These are phyloP conservation scores for Alviniconcha marisindica DNA, from an alignment of 1,140 invertebrate genomes.

Conservation along the genomic window DNA sequence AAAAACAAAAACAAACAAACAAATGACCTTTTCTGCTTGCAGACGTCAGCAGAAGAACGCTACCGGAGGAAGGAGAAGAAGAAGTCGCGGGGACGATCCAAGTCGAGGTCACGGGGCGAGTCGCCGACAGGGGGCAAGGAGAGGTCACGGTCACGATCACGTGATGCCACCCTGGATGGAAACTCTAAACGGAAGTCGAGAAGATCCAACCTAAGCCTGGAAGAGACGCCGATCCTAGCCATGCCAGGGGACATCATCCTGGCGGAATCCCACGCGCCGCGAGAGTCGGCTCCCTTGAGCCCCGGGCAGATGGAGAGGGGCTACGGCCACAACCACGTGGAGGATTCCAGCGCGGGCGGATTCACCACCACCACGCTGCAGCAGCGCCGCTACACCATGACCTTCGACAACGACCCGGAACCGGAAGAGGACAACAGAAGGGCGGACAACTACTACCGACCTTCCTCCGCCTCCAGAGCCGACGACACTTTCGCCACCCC, in stretches of 20 bases:
- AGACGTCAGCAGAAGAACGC: conserved; percentile 2
- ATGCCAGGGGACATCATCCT: conserved; percentile 46
- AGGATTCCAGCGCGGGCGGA: background rate
- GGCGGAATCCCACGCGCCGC: background rate
- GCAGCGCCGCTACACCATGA: conserved; percentile 28
- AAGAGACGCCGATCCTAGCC: conserved; percentile 27
- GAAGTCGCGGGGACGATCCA: conserved; percentile 5
- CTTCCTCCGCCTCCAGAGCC: background rate
- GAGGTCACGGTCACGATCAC: conserved; percentile 23
- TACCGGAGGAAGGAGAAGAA: conserved; percentile 14
- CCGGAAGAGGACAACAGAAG: background rate
- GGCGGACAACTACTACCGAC: background rate
- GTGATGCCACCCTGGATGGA: background rate
- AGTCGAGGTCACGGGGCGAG: background rate
- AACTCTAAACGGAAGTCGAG: background rate
- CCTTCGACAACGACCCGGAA: conserved; percentile 11
- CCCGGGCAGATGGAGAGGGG: background rate
- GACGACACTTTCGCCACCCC: conserved; percentile 19
- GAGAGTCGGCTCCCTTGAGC: background rate
- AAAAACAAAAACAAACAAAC: background rate
- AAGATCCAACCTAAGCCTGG: background rate
- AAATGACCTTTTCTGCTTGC: background rate
- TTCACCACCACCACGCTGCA: conserved; percentile 10
- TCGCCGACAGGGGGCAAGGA: background rate
- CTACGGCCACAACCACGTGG: conserved; percentile 6